Conservation (phyloP, 2,113 vertebrate genomes). For the Chitala chitala region DNA sequence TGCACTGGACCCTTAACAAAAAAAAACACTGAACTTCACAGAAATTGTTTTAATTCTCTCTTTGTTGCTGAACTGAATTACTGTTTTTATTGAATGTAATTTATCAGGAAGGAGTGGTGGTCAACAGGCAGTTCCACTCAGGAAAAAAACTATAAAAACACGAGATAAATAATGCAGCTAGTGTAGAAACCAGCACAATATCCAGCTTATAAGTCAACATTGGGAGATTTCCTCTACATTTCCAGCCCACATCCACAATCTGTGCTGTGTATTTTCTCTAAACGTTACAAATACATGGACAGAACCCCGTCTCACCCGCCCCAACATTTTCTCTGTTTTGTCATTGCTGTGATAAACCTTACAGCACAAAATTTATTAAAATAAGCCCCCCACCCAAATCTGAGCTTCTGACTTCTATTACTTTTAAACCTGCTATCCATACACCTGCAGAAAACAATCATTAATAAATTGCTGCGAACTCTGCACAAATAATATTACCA, state of each 20-base stretch:
- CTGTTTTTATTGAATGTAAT: conserved; percentile 47
- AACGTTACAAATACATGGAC: not conserved
- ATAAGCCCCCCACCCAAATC: conserved; percentile 34
- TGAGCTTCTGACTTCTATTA: conserved; percentile 24
- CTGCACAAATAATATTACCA: conserved; percentile 23
- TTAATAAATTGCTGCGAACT: conserved; percentile 34
- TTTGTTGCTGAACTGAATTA: conserved; percentile 30
- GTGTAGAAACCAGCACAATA: conserved; percentile 36
- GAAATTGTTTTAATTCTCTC: no score
- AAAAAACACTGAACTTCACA: no score
- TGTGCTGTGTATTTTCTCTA: not conserved
- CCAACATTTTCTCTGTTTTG: not conserved
- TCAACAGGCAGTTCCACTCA: conserved; percentile 42
- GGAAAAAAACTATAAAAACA: conserved; percentile 27
- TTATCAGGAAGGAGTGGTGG: conserved; percentile 43
- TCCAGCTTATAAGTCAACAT: conserved; percentile 39
- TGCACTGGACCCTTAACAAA: no score
- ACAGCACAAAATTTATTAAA: conserved; percentile 37
- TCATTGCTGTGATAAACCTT: conserved; percentile 6
- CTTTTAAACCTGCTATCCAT: conserved; percentile 23
- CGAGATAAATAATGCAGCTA: conserved; percentile 42
- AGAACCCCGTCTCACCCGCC: not conserved
- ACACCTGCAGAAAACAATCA: conserved; percentile 6
- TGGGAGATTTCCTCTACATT: conserved; percentile 19
- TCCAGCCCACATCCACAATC: conserved; percentile 21